phyloP scores from a whole-genome alignment of 1,140 invertebrate genomes.

The Catajapyx aquilonaris region DNA sequence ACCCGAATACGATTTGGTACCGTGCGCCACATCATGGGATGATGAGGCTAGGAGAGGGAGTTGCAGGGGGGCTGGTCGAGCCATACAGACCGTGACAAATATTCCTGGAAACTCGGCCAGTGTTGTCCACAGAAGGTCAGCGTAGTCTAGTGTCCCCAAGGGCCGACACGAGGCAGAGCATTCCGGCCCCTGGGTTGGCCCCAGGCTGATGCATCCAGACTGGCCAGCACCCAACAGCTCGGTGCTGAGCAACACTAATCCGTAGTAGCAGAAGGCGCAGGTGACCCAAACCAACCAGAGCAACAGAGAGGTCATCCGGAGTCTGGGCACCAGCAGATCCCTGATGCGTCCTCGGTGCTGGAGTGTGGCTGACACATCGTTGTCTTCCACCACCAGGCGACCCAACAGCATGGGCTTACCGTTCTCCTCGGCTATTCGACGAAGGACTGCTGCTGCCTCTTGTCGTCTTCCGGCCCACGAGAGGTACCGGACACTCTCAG shows the following conservation, averaged over 20 bases:
- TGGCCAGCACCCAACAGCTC: slow-evolving; percentile 51
- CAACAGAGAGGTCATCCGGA: slow-evolving; percentile 60
- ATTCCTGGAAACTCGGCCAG: slow-evolving; percentile 82
- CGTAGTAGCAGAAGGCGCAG: slow-evolving; percentile 91
- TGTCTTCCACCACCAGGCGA: slow-evolving; percentile 61
- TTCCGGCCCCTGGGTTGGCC: slow-evolving; percentile 19
- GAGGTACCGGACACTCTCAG: slow-evolving; percentile 77
- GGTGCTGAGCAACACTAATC: slow-evolving; percentile 83
- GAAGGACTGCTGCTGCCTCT: slow-evolving; percentile 60
- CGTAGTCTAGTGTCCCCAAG: slow-evolving; percentile 67
- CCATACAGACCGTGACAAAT: too few relatives aligned
- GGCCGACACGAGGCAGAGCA: slow-evolving; percentile 51
- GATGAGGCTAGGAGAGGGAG: too few relatives aligned
- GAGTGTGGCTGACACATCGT: slow-evolving; percentile 28
- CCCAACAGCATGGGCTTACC: slow-evolving; percentile 72
- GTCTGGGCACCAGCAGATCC: slow-evolving; percentile 57
- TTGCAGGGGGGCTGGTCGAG: too few relatives aligned
- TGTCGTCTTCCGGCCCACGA: slow-evolving; percentile 66
- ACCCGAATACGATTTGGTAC: too few relatives aligned
- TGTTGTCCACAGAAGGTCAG: slow-evolving; percentile 84
- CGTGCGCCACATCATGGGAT: too few relatives aligned
- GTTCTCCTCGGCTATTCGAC: slow-evolving; percentile 71
- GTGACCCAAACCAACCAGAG: slow-evolving; percentile 90
- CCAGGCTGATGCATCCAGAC: slow-evolving; percentile 22
- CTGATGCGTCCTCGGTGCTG: slow-evolving; percentile 40